Percentiles rank a stretch among this genome's conserved stretches.
These are phyloP conservation scores for Anabas testudineus DNA, from an alignment of 2,797 vertebrate genomes.

Conservation along the genomic window DNA sequence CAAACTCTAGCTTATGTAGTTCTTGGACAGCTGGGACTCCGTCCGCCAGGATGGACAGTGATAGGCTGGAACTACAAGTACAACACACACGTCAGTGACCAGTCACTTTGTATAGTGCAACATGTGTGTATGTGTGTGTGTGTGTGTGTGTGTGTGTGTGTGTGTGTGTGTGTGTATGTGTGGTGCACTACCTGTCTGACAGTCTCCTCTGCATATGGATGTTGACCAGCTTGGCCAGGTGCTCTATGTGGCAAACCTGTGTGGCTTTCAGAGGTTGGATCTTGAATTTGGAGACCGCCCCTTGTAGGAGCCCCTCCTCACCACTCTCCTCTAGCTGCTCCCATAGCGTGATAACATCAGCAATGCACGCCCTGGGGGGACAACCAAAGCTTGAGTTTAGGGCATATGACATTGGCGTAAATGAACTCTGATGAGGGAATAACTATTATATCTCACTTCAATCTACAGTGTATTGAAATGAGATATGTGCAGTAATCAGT, in stretches of 20 bases:
- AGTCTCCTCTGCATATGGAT: slow-evolving; percentile 84
- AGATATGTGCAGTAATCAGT: slow-evolving; percentile 21
- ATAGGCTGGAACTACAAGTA: slow-evolving; percentile 57
- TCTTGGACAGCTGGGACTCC: slow-evolving; percentile 89
- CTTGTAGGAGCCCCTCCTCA: slow-evolving; percentile 78
- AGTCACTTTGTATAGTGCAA: background rate
- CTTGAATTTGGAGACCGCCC: slow-evolving; percentile 87
- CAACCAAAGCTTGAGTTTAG: slow-evolving; percentile 33
- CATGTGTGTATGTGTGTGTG: background rate
- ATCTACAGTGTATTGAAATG: too few species aligned
- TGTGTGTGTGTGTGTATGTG: background rate
- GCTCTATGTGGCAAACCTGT: slow-evolving; percentile 87
- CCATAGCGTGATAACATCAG: slow-evolving; percentile 89
- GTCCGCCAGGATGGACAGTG: slow-evolving; percentile 64
- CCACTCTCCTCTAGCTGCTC: slow-evolving; percentile 82
- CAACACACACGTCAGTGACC: background rate
- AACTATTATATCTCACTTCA: too few species aligned
- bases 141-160: background rate
- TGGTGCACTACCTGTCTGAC: slow-evolving; percentile 74
- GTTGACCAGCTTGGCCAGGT: slow-evolving; percentile 87
- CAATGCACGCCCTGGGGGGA: slow-evolving; percentile 87
- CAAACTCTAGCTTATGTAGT: slow-evolving; percentile 89
- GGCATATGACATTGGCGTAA: background rate
- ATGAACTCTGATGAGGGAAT: background rate
- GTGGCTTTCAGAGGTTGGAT: slow-evolving; percentile 90